phyloP scores from a whole-genome alignment of 1,140 invertebrate species.

The Euglossa dilemma region DNA sequence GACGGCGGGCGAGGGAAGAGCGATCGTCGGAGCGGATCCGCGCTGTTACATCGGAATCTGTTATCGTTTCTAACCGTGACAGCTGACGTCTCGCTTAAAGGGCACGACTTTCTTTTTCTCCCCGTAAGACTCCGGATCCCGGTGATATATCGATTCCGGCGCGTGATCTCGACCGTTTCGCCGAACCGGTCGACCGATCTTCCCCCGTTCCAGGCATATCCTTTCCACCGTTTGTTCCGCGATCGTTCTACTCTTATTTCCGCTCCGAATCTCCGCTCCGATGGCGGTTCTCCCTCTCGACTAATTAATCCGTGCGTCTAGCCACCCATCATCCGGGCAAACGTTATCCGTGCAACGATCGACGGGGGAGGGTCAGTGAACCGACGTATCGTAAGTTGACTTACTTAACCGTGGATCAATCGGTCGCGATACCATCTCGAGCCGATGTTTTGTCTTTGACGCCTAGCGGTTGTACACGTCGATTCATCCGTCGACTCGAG shows the following conservation, averaged over 20 bases:
- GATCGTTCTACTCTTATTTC: slow-evolving; percentile 16
- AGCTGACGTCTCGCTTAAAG: slow-evolving; percentile 50
- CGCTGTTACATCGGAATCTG: slow-evolving; percentile 46
- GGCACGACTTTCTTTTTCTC: slow-evolving; percentile 33
- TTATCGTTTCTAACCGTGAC: slow-evolving; percentile 48
- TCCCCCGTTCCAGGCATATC: no score
- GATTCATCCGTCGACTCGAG: slow-evolving; percentile 6
- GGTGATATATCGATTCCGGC: slow-evolving; percentile 47
- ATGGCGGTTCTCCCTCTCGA: slow-evolving; percentile 51
- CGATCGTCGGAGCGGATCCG: slow-evolving; percentile 40
- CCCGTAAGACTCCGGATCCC: background rate
- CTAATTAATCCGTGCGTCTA: slow-evolving; percentile 66
- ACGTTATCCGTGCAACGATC: slow-evolving; percentile 58
- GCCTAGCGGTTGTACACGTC: background rate
- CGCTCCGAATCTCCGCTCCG: slow-evolving; percentile 21
- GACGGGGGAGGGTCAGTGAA: slow-evolving; percentile 53
- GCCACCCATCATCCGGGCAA: slow-evolving; percentile 52
- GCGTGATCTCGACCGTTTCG: slow-evolving; percentile 45
- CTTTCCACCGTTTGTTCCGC: no score
- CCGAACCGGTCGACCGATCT: slow-evolving; percentile 12
- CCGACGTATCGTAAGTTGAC: slow-evolving; percentile 46
- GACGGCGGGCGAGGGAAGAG: slow-evolving; percentile 18
- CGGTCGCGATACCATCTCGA: slow-evolving; percentile 42
- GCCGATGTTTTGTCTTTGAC: slow-evolving; percentile 25
- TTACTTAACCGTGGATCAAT: slow-evolving; percentile 57